Conservation (phyloP, 2,888 invertebrate species). For the Apotomis betuletana region DNA sequence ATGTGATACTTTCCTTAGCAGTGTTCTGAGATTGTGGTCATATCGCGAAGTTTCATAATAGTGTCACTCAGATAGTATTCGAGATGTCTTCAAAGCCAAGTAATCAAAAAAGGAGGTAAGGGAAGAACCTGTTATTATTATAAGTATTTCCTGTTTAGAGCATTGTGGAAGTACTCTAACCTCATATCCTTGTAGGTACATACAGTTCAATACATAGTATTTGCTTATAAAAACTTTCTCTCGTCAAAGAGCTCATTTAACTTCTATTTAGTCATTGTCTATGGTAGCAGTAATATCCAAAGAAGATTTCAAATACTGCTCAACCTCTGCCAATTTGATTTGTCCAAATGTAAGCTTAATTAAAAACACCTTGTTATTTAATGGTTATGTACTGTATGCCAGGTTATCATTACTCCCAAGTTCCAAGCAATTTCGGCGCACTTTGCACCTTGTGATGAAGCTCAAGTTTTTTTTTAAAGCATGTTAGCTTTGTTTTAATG, state of each 20-base stretch:
- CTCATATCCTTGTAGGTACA: conserved; percentile 3
- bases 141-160: conserved; percentile 3
- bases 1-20: conserved; percentile 83
- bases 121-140: conserved; percentile 10
- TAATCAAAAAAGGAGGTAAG: conserved; percentile 89
- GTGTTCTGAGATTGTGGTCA: conserved; percentile 83
- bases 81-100: conserved; percentile 81
- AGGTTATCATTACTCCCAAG: conserved; percentile 7
- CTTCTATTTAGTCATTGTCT: neutral
- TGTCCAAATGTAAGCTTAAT: neutral
- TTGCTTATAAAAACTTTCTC: conserved; percentile 23
- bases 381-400: neutral
- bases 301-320: neutral
- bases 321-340: neutral
- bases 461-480: too few species aligned
- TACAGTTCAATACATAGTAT: neutral
- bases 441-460: conserved; percentile 14
- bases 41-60: conserved; percentile 77
- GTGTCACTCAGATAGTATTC: conserved; percentile 66
- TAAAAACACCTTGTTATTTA: neutral
- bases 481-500: too few species aligned
- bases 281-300: neutral
- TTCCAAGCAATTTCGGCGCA: neutral
- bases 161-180: neutral
- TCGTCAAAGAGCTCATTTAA: conserved; percentile 1